Percentiles rank a stretch among this genome's conserved stretches.
Conservation (phyloP, 2,888 invertebrate species). For the Willowsia nigromaculata region DNA sequence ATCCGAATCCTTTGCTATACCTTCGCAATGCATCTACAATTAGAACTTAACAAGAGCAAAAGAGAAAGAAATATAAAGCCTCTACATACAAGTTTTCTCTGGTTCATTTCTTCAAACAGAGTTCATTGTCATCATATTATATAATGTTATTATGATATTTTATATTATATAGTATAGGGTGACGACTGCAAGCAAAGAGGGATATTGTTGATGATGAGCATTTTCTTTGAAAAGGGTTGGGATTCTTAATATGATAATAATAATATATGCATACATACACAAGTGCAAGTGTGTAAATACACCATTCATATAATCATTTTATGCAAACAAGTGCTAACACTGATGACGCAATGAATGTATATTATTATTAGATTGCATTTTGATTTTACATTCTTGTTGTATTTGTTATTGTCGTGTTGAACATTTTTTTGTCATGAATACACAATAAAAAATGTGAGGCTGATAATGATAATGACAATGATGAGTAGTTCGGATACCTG, state of each 20-base stretch:
- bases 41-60: too few species aligned
- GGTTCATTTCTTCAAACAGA: not conserved
- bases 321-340: not conserved
- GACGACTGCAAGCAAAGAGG: not conserved
- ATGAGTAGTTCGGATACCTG: not conserved
- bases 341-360: not conserved
- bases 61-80: too few species aligned
- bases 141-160: not conserved
- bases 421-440: conserved; percentile 18
- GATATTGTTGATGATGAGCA: too few species aligned
- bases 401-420: not conserved
- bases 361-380: conserved; percentile 58
- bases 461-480: conserved; percentile 25
- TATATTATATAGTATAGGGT: not conserved
- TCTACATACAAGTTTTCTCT: too few species aligned
- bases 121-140: not conserved
- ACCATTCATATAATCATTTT: too few species aligned
- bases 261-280: too few species aligned
- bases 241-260: too few species aligned
- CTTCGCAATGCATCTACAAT: too few species aligned
- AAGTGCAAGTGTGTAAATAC: too few species aligned
- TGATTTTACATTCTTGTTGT: conserved; percentile 38
- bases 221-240: too few species aligned
- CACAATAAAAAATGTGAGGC: conserved; percentile 46
- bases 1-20: too few species aligned